Percentiles rank a stretch among this genome's conserved stretches.
phyloP scores from a whole-genome alignment of 64 coral and sea anemone species.

The Platygyra sinensis region DNA sequence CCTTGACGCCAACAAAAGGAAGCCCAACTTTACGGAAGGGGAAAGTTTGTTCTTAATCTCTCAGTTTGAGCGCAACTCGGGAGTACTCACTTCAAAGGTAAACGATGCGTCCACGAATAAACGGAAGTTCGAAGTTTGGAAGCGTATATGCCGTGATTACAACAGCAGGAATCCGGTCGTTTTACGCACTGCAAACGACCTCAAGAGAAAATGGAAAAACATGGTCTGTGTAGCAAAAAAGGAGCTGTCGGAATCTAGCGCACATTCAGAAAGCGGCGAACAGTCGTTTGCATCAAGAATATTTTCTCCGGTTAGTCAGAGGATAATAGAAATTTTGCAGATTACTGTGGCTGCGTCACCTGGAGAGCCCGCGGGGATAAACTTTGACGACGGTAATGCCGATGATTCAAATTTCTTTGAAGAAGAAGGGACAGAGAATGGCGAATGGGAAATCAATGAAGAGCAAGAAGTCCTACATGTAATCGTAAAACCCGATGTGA shows the following conservation, averaged over 20 bases:
- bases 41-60: conserved; percentile 60
- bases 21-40: conserved; percentile 66
- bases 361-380: neutral
- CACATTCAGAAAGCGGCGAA: neutral
- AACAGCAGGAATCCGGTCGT: conserved; percentile 56
- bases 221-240: conserved; percentile 54
- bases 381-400: neutral
- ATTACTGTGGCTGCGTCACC: conserved; percentile 17
- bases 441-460: neutral
- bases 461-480: conserved; percentile 8
- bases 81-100: conserved; percentile 50
- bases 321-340: conserved; percentile 45
- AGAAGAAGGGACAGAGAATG: neutral
- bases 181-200: conserved; percentile 41
- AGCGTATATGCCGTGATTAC: conserved; percentile 49
- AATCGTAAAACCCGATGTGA: neutral
- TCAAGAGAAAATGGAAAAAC: conserved; percentile 72
- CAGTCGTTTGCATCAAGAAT: neutral
- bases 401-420: neutral
- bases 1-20: conserved; percentile 42
- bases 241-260: conserved; percentile 12
- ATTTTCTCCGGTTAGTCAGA: conserved; percentile 48
- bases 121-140: conserved; percentile 67
- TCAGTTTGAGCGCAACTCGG: conserved; percentile 54
- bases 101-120: conserved; percentile 58